Conservation (phyloP, 1,140 invertebrate genomes). For the Drosophila auraria region DNA sequence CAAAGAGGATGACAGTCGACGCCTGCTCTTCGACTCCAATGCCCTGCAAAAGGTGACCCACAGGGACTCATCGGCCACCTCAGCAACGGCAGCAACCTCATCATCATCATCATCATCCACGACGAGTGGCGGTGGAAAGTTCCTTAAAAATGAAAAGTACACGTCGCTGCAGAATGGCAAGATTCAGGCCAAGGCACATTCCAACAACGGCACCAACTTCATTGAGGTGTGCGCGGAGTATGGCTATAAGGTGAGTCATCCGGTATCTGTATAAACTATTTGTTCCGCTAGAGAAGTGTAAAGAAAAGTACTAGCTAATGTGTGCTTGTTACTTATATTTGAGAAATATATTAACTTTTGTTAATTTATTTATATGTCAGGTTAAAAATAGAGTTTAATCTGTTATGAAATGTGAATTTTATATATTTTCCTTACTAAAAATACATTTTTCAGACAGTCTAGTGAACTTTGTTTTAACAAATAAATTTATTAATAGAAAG, state of each 20-base stretch:
- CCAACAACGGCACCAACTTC: slow-evolving; percentile 70
- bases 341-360: no score
- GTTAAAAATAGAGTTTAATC: no score
- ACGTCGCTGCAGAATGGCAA: slow-evolving; percentile 69
- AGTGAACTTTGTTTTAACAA: no score
- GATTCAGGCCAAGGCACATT: slow-evolving; percentile 78
- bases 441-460: no score
- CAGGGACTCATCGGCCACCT: slow-evolving; percentile 61
- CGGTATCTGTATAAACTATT: neutral
- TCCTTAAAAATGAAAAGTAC: slow-evolving; percentile 72
- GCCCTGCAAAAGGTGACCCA: slow-evolving; percentile 87
- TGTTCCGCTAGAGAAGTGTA: neutral
- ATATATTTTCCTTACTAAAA: no score
- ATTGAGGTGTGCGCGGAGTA: slow-evolving; percentile 82
- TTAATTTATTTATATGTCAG: no score
- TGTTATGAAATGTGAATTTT: no score
- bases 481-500: no score
- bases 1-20: slow-evolving; percentile 93
- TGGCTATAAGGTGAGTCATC: slow-evolving; percentile 73
- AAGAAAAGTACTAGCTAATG: no score
- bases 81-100: slow-evolving; percentile 25
- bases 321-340: no score
- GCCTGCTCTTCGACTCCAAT: slow-evolving; percentile 94
- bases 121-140: slow-evolving; percentile 49
- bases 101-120: slow-evolving; percentile 20